Evolutionary conservation across 2,113 vertebrate species (phyloP).

Genomic region (Periophthalmus modestus): DNA sequence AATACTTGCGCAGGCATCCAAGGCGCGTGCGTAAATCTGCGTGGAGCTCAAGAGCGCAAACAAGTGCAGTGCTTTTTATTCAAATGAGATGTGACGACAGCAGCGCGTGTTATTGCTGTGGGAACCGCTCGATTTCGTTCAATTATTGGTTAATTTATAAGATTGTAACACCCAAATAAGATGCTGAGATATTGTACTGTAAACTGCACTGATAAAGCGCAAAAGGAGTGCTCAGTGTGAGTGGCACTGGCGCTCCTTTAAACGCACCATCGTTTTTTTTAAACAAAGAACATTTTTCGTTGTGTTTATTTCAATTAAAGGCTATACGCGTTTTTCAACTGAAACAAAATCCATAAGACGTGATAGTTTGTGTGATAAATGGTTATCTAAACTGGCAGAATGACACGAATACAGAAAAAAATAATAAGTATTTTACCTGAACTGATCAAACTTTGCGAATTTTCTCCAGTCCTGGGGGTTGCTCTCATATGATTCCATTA

Average conservation of each 20-base stretch:
- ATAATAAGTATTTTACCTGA: constrained; percentile 83
- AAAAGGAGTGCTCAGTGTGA: too few relatives aligned
- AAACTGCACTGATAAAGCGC: too few relatives aligned
- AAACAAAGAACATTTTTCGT: too few relatives aligned
- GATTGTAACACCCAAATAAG: neutral
- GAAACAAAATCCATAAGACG: neutral
- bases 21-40: neutral
- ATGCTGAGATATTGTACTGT: too few relatives aligned
- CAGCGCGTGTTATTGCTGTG: neutral
- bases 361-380: too few relatives aligned
- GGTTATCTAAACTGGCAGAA: too few relatives aligned
- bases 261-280: too few relatives aligned
- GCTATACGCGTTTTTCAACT: neutral
- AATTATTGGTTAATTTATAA: neutral
- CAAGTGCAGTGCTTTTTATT: neutral
- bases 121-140: neutral
- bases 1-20: neutral
- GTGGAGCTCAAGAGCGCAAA: neutral
- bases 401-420: neutral
- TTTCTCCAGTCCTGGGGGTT: constrained; percentile 86
- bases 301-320: too few relatives aligned
- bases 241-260: too few relatives aligned
- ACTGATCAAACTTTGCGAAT: constrained; percentile 88
- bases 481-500: constrained; percentile 92
- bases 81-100: neutral